Evolutionary conservation across 2,113 vertebrate genomes (phyloP), one percentile per base, ranked within the genome.

Genomic region (Megaceryle torquata): DNA sequence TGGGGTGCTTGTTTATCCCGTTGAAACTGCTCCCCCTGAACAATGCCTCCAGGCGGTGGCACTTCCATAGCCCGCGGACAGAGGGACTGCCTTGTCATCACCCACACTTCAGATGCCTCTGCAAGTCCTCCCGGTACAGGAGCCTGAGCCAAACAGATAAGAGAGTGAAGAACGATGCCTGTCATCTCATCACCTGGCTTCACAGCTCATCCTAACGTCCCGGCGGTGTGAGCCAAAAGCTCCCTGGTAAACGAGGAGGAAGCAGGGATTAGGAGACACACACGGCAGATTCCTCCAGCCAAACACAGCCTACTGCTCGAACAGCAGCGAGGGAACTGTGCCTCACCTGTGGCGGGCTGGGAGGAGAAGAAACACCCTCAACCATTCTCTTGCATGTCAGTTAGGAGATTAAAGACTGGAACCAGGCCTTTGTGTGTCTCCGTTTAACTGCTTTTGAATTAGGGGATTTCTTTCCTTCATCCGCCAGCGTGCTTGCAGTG

Each of bases 141-240:
- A 86, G 14, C 26, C 20, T 44, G 28, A 37, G 15, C 37, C 8
- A 10, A 69, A 72, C 19, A 69, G 43, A 50, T 35, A 81, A n/a
- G 1, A 59, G 46, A 51, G 33, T 56, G 39, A 56, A 91, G 57
- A 43, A 61, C 71, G 21, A 53, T 37, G 43, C 29, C 19, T 82
- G 67, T 46, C 20, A 10, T 44, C 37, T 88, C 83, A 56, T 51
- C 57, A 35, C 48, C 33, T 22, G 13, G 35, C 67, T 72, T 85
- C 85, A 60, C 48, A 53, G 22, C 48, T 71, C 46, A 39, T 60
- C 51, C 56, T 60, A 24, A 69, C 28, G 53, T 79, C 41, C 46
- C 1, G 4, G 44, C 3, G 0, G 5, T 0, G 20, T 46, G 48
- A 74, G 19, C 22, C n/a, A 51, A 79, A 89, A 69, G 19, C 35